These are phyloP conservation scores for Coptodon rendalli DNA, from an alignment of 2,113 vertebrate species.

Conservation along the genomic window DNA sequence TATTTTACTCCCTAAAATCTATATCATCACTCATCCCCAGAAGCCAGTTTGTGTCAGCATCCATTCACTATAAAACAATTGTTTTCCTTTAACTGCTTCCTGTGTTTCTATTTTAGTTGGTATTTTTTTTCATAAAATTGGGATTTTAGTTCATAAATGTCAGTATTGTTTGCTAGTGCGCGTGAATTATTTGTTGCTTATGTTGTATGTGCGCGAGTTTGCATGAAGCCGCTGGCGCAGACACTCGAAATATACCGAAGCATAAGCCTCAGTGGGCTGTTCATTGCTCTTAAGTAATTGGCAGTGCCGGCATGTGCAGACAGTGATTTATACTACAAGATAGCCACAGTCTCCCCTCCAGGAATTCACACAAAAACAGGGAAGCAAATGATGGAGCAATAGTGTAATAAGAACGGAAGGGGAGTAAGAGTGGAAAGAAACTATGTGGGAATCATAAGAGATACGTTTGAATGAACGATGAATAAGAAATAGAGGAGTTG, in stretches of 20 bases:
- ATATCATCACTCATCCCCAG: background rate
- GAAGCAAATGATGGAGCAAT: background rate
- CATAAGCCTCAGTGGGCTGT: background rate
- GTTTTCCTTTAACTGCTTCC: background rate
- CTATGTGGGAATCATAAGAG: background rate
- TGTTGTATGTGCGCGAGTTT: background rate
- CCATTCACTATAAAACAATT: background rate
- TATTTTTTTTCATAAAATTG: background rate
- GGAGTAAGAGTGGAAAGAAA: background rate
- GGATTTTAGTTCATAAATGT: background rate
- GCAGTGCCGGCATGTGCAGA: slow-evolving; percentile 4
- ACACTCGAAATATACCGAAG: background rate
- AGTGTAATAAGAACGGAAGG: background rate
- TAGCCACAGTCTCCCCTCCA: slow-evolving; percentile 5
- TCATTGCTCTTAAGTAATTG: slow-evolving; percentile 53
- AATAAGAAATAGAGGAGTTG: background rate
- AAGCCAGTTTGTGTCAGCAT: background rate
- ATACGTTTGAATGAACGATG: background rate
- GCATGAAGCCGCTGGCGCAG: background rate
- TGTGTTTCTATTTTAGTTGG: background rate
- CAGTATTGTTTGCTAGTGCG: background rate
- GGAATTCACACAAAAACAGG: slow-evolving; percentile 3
- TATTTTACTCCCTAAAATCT: background rate
- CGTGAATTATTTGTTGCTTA: background rate
- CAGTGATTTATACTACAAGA: slow-evolving; percentile 47